Conservation (phyloP, 2,113 vertebrate genomes). For the Romanogobio albipinnatus region DNA sequence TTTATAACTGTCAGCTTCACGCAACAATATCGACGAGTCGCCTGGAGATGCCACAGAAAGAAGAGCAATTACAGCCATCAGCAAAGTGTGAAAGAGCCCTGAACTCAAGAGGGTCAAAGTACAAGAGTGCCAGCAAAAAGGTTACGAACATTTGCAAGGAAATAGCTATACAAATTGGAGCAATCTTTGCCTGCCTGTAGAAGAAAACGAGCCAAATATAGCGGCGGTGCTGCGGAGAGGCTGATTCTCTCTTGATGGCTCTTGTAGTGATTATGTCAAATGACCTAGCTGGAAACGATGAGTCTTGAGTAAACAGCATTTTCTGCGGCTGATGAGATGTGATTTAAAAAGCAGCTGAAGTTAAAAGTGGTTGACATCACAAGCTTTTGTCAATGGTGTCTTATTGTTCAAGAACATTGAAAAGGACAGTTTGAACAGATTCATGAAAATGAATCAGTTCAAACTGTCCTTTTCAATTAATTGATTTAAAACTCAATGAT, state of each 20-base stretch:
- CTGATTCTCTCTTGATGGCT: constrained; percentile 12
- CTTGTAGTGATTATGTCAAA: constrained; percentile 42
- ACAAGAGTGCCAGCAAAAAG: background rate
- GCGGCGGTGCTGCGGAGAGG: background rate
- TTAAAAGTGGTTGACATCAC: background rate
- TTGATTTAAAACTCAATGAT: background rate
- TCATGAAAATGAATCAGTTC: background rate
- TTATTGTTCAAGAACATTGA: background rate
- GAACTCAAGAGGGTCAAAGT: background rate
- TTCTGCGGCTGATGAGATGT: background rate
- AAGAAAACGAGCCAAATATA: constrained; percentile 20
- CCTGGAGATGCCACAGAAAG: background rate
- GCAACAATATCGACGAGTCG: constrained; percentile 21
- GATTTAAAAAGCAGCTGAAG: constrained; percentile 39
- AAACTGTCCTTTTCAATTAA: background rate
- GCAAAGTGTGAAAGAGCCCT: background rate
- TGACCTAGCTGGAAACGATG: constrained; percentile 36
- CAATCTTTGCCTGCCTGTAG: background rate
- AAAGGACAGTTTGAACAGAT: no score
- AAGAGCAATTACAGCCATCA: constrained; percentile 3
- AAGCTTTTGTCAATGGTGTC: background rate
- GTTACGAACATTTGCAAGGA: background rate
- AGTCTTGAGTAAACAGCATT: constrained; percentile 25
- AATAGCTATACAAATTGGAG: constrained; percentile 26
- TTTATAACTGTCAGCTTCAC: constrained; percentile 28